Evolutionary conservation across 2,113 vertebrate genomes (phyloP), one percentile per base, ranked within the genome.

Genomic region (Pao palembangensis): DNA sequence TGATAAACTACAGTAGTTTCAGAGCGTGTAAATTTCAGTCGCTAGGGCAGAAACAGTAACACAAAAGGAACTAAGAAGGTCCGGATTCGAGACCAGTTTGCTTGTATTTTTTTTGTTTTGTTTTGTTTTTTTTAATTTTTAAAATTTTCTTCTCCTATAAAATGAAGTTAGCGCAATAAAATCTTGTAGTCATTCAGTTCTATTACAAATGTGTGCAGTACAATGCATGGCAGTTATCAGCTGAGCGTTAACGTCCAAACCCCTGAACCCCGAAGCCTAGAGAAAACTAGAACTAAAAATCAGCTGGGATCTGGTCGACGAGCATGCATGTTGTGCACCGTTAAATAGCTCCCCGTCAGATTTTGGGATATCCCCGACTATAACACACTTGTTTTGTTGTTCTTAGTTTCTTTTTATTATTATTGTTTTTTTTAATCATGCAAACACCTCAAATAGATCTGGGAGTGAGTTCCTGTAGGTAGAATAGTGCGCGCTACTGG

Each of bases 181-280:
- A 90, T 91, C 88, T 91, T 91, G 88, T 90, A 90, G 91, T 92
- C 89, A 85, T 92, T 92, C 89, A 87, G 88, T 89, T 91, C 80
- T 83, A 80, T 91, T 90, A 92, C 83, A 91, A 91, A 92, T 90
- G 87, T 92, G 91, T 92, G 92, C 92, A 93, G 91, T 93, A 92
- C 91, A 93, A 94, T 95, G 94, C 95, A 94, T 95, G 96, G 96
- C 96, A 96, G 95, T 96, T 93, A 94, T 96, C 91, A 96, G 96
- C 95, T 98, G 94, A 98, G 95, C 94, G 91, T 87, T 91, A 91
- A 92, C 90, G 91, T 92, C 89, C 88, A 90, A 86, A 91, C 89
- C 80, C 89, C 47, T 86, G 84, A 87, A 91, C 92, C 90, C 84
- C 91, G 85, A 94, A 93, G 92, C 93, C 90, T 28, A 1, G 25